Conservation (phyloP, 2,797 vertebrate genomes). For the Poliocrania exsul region DNA sequence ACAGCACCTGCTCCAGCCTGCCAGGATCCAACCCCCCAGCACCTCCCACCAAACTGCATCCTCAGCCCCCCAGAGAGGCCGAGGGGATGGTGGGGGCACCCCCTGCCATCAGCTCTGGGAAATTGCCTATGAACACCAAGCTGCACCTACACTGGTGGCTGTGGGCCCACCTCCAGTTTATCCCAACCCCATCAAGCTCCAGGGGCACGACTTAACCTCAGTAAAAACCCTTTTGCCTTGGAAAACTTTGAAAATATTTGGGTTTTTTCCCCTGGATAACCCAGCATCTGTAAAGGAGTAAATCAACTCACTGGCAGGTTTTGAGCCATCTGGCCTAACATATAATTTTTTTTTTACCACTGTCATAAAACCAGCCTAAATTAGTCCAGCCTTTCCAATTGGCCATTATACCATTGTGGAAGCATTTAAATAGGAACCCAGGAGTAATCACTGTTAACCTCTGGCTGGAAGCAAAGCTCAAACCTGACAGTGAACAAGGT, state of each 20-base stretch:
- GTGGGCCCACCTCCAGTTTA: neutral
- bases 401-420: neutral
- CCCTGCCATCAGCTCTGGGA: neutral
- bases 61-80: neutral
- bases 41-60: neutral
- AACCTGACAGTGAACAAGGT: neutral
- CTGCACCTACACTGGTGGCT: rapidly evolving
- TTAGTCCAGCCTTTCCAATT: neutral
- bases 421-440: neutral
- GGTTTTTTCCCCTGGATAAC: neutral
- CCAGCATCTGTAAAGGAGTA: neutral
- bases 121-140: rapidly evolving
- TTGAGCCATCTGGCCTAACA: neutral
- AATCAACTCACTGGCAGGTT: neutral
- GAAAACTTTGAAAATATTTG: neutral
- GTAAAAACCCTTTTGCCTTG: neutral
- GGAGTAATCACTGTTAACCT: neutral
- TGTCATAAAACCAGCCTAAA: neutral
- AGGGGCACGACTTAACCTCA: neutral
- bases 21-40: neutral
- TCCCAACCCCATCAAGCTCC: neutral
- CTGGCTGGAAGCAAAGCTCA: neutral
- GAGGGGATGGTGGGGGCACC: neutral
- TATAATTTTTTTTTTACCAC: neutral
- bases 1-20: neutral